These are phyloP conservation scores for Podocnemis expansa DNA, from an alignment of 2,113 vertebrate genomes.

Conservation along the genomic window DNA sequence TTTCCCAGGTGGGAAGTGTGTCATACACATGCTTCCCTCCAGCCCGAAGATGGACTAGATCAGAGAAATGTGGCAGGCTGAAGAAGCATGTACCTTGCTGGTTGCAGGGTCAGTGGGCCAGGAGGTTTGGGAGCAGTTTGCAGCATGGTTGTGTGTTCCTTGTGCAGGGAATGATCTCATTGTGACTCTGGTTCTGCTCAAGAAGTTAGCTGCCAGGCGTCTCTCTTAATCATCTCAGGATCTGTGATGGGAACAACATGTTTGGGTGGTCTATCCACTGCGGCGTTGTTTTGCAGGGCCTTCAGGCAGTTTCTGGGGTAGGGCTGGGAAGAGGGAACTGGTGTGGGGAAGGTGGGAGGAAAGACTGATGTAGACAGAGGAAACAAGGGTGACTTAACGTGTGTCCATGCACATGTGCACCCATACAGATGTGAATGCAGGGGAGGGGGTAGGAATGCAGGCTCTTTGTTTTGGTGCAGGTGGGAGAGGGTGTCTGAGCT, in stretches of 20 bases:
- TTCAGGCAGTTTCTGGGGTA: background rate
- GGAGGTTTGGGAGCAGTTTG: background rate
- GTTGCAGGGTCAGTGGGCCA: background rate
- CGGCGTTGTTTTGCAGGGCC: background rate
- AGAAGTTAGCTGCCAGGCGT: background rate
- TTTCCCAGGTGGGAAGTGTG: rapidly evolving
- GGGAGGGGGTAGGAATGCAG: no score
- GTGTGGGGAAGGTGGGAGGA: background rate
- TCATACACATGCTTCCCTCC: rapidly evolving
- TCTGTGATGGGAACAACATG: background rate
- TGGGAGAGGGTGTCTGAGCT: background rate
- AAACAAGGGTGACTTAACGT: background rate
- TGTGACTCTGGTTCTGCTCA: rapidly evolving
- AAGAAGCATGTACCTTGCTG: background rate
- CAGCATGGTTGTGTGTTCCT: background rate
- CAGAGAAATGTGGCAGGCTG: rapidly evolving
- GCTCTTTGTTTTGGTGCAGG: background rate
- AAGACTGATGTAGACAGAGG: background rate
- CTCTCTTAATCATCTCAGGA: no score
- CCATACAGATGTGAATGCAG: background rate
- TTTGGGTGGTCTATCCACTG: background rate
- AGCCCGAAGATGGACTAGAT: rapidly evolving
- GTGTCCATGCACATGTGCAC: background rate
- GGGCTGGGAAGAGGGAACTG: background rate
- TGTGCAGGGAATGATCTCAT: background rate